Percentiles rank a stretch among this genome's conserved stretches.
These are phyloP conservation scores for Columba janthina DNA, from an alignment of 2,113 vertebrate species.

Conservation along the genomic window DNA sequence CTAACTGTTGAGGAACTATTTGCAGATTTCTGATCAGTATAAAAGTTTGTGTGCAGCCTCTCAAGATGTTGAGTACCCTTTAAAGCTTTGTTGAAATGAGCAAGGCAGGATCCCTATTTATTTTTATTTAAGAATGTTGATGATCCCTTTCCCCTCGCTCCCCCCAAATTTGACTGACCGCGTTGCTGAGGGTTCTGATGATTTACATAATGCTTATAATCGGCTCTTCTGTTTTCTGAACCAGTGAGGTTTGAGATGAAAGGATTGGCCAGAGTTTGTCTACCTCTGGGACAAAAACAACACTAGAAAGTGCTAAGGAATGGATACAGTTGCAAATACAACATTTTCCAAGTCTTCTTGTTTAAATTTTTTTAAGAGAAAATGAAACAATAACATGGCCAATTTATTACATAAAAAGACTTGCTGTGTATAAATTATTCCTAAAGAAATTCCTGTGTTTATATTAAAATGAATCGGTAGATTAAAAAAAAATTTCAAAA, in stretches of 20 bases:
- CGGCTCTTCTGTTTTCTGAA: slow-evolving; percentile 75
- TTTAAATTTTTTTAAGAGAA: slow-evolving; percentile 75
- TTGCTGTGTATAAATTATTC: slow-evolving; percentile 89
- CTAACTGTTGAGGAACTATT: neutral
- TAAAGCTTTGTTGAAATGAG: slow-evolving; percentile 33
- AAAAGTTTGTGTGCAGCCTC: neutral
- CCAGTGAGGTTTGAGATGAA: slow-evolving; percentile 77
- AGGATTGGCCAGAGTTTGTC: slow-evolving; percentile 78
- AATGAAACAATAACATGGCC: slow-evolving; percentile 78
- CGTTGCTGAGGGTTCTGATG: neutral
- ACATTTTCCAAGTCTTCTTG: slow-evolving; percentile 80
- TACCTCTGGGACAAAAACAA: slow-evolving; percentile 79
- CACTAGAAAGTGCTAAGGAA: slow-evolving; percentile 76
- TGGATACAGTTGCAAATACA: slow-evolving; percentile 78
- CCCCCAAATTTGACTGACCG: neutral
- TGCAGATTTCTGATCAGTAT: neutral
- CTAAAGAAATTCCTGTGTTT: slow-evolving; percentile 84
- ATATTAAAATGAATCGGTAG: slow-evolving; percentile 87
- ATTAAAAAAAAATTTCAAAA: slow-evolving; percentile 77
- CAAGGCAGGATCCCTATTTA: slow-evolving; percentile 59
- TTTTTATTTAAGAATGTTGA: slow-evolving; percentile 66
- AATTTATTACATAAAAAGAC: slow-evolving; percentile 86
- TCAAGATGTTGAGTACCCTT: neutral
- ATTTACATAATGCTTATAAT: neutral
- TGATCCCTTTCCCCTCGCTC: neutral